These are phyloP conservation scores for Poecile atricapillus DNA, from an alignment of 2,113 vertebrate genomes.

Conservation along the genomic window DNA sequence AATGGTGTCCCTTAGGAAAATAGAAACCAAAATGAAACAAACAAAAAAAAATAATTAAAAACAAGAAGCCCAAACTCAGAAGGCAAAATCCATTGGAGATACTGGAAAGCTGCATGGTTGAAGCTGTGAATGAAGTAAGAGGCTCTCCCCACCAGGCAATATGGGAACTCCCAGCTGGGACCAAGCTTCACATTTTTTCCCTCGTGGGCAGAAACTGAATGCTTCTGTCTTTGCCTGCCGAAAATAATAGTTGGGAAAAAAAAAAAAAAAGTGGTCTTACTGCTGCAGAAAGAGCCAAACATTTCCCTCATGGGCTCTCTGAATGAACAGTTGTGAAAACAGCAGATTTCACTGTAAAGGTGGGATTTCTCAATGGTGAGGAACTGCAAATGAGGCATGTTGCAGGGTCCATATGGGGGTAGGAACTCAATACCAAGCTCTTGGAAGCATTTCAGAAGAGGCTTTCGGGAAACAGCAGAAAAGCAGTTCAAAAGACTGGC, in stretches of 20 bases:
- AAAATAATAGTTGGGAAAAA: neutral
- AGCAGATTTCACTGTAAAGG: conserved; percentile 47
- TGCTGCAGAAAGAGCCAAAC: conserved; percentile 29
- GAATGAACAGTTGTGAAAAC: conserved; percentile 54
- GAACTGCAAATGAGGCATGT: conserved; percentile 38
- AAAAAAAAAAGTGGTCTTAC: neutral
- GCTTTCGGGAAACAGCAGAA: neutral
- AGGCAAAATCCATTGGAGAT: neutral
- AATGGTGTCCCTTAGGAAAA: neutral
- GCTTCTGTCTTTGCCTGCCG: conserved; percentile 18
- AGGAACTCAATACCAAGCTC: conserved; percentile 29
- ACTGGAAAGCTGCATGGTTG: neutral
- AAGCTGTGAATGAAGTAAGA: neutral
- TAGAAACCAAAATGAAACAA: neutral
- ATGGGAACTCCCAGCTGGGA: conserved; percentile 16
- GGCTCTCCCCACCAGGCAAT: neutral
- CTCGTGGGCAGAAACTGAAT: neutral
- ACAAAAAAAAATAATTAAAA: neutral
- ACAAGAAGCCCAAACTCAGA: neutral
- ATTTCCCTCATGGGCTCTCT: neutral
- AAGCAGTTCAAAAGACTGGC: conserved; percentile 15
- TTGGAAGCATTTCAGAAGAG: conserved; percentile 14
- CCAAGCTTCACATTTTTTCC: neutral
- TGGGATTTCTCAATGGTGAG: conserved; percentile 34
- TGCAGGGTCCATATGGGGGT: conserved; percentile 47